phyloP scores from a whole-genome alignment of 2,888 invertebrate species.

The Catocala nupta region DNA sequence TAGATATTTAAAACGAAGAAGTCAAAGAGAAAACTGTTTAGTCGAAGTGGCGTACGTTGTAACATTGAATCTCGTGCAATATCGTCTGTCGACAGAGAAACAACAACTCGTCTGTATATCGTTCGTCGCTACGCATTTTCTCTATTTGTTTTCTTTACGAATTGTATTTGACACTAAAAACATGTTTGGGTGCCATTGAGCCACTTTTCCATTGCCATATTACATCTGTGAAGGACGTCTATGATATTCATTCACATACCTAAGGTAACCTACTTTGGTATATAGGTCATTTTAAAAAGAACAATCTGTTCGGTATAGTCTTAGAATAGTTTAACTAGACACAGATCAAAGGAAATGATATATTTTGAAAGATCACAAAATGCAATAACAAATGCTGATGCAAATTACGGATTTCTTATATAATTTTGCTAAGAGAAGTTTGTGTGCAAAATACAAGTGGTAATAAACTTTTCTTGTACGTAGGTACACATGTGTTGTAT shows the following conservation, averaged over 20 bases:
- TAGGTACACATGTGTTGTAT: conserved; percentile 23
- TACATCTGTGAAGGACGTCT: conserved; percentile 39
- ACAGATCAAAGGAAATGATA: conserved; percentile 15
- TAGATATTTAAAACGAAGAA: background rate
- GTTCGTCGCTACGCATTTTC: conserved; percentile 42
- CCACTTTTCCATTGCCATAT: conserved; percentile 36
- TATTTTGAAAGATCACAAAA: conserved; percentile 8
- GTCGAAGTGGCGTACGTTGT: conserved; percentile 19
- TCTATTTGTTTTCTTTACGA: conserved; percentile 41
- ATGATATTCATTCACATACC: conserved; percentile 37
- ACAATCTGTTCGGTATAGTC: background rate
- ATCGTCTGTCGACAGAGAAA: conserved; percentile 33
- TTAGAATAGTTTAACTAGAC: conserved; percentile 5
- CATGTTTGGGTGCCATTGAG: conserved; percentile 47
- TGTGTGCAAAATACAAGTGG: conserved; percentile 18
- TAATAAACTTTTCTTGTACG: conserved; percentile 25
- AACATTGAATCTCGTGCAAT: conserved; percentile 36
- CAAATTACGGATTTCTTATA: conserved; percentile 21
- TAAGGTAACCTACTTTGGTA: conserved; percentile 24
- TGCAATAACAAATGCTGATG: conserved; percentile 25
- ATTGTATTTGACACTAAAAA: conserved; percentile 45
- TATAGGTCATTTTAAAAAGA: conserved; percentile 16
- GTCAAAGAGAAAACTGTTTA: conserved; percentile 30
- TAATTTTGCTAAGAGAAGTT: conserved; percentile 12
- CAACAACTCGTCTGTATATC: conserved; percentile 41